These are phyloP conservation scores for Bubo blakistoni DNA, from an alignment of 2,113 vertebrate genomes.

Conservation along the genomic window DNA sequence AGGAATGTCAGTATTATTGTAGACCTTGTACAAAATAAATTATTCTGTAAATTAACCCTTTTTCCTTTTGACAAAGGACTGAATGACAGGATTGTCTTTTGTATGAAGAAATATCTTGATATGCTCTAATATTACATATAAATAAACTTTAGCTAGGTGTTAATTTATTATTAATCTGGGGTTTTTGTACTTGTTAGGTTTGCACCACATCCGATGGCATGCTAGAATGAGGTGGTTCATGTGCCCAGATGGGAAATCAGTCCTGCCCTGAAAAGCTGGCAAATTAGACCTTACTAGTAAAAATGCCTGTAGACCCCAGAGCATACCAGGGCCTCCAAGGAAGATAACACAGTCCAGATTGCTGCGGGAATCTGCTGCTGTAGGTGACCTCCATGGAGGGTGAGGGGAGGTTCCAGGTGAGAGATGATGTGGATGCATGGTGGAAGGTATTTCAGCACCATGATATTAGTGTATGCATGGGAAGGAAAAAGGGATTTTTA, in stretches of 20 bases:
- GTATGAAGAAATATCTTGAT: neutral
- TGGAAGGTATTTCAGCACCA: neutral
- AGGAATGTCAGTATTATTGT: neutral
- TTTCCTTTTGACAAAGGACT: neutral
- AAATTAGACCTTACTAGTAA: neutral
- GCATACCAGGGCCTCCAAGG: neutral
- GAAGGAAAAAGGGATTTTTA: neutral
- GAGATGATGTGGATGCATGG: neutral
- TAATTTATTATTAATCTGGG: neutral
- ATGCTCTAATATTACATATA: neutral
- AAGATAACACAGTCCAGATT: neutral
- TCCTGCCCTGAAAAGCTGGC: neutral
- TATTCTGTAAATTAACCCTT: neutral
- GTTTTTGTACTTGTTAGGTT: neutral
- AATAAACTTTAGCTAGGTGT: neutral
- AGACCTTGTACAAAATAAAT: neutral
- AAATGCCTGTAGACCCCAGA: neutral
- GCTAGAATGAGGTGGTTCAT: neutral
- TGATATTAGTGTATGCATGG: fast-evolving
- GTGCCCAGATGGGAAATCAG: neutral
- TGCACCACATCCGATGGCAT: neutral
- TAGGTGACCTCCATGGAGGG: neutral
- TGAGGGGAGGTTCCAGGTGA: neutral
- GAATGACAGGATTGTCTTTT: neutral
- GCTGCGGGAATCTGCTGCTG: neutral